Conservation (phyloP, 2,888 invertebrate species). For the Trissolcus japonicus region DNA sequence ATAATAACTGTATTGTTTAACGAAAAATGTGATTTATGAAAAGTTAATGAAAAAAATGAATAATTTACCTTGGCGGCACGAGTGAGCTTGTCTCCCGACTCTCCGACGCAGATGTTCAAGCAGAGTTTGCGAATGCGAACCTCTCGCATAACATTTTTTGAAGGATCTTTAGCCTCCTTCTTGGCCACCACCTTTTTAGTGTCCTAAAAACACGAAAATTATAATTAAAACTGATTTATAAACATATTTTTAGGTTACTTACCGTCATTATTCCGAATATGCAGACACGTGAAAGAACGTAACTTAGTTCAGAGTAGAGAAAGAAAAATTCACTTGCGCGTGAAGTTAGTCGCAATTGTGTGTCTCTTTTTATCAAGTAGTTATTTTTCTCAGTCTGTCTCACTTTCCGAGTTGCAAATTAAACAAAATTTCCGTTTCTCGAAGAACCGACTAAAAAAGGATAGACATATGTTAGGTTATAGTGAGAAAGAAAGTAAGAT, state of each 20-base stretch:
- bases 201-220: conserved; percentile 25
- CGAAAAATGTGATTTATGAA: not conserved
- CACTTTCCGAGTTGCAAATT: too few species aligned
- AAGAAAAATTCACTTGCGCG: too few species aligned
- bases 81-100: conserved; percentile 98
- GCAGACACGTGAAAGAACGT: conserved; percentile 10
- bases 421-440: too few species aligned
- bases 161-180: conserved; percentile 84
- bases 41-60: not conserved
- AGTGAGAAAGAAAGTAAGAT: too few species aligned
- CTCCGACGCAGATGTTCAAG: conserved; percentile 99
- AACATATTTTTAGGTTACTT: conserved; percentile 17
- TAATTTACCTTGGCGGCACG: conserved; percentile 90
- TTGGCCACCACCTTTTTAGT: conserved; percentile 71
- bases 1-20: too few species aligned
- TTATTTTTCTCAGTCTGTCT: too few species aligned
- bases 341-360: too few species aligned
- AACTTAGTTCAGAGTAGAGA: too few species aligned
- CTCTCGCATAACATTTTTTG: conserved; percentile 98
- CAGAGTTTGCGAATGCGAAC: conserved; percentile 98
- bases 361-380: too few species aligned
- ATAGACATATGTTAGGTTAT: too few species aligned
- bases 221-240: conserved; percentile 12
- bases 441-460: too few species aligned
- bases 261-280: conserved; percentile 16